Evolutionary conservation across 2,888 invertebrate genomes (phyloP), one percentile per base, ranked within the genome.

Genomic region (Metalampra italica): DNA sequence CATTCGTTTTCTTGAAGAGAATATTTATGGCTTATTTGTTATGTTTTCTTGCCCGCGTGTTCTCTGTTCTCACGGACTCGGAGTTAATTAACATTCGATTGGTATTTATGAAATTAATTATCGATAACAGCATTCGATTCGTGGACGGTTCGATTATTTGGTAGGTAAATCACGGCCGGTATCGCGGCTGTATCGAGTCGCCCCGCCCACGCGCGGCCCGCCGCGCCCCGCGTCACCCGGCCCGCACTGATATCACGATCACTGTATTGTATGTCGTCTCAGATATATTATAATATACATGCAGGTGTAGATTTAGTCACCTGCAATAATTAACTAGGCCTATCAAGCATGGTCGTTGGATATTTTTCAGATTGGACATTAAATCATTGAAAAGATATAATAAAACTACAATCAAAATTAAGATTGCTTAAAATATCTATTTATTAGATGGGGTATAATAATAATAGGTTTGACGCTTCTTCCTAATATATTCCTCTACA

Each of bases 141-240:
- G 71, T 75, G 70, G 67, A 77, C 66, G 70, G 64, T 64, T 75
- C 75, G 72, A 71, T 75, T 76, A 79, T 80, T 82, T 74, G 76
- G 78, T 81, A 73, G 81, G 83, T 83, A 84, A 82, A 82, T 84
- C 84, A 82, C 78, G 55, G 57, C 62, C 14, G 74, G 73, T 75
- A 72, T 72, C 68, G 68, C 66, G 57, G 60, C 55, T 55, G 61
- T 65, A 68, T 69, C 72, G 70, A 71, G 67, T 64, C 62, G 64
- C 62, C 66, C 61, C 72, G 78, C 78, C 78, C 74, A 62, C 61
- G 55, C 68, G 68, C 72, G 73, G 70, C 75, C 75, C 70, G 77
- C 73, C 62, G 61, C 66, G 62, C 64, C 66, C 71, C 75, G 68
- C 77, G 75, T 78, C 81, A 81, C 79, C 75, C 74, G 59, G 66